Base-by-base conservation (phyloP, 2,888 invertebrate species). In the Entomobrya proxima region DNA sequence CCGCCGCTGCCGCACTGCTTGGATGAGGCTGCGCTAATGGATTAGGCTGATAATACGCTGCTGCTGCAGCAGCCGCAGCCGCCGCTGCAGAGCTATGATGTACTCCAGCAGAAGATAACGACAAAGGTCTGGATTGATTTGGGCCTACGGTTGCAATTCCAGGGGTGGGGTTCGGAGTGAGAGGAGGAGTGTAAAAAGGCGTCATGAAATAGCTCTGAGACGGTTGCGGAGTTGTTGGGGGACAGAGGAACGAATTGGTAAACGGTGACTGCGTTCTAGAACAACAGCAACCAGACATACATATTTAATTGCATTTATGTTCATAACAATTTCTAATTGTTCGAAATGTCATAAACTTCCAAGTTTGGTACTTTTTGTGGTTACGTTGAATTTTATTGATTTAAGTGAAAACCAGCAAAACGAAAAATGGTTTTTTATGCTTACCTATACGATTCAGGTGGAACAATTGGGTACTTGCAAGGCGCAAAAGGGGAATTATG, bases 121-220 rank as follows among this genome's bases (percentile, higher is more conserved):
- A 81, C 69, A 90, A 32, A 21, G 85, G 85, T 47, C 89, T 47
- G 18, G 89, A 81, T 44, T 86, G 88, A 80, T 64, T 79, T 21
- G 77, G 69, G n/a, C 86, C 85, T 13, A 86, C 61, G 9, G 74
- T 67, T 47, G 74, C 80, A 5, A 79, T 13, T 4, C 86, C 86
- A 18, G 88, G 86, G 44, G 86, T 84, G 55, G 86, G 72, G 18
- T 87, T 88, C n/a, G 88, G 89, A 6, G 90, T 89, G 67, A 89
- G 87, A n/a, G 89, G 90, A 21, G 90, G 89, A 2, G 88, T 89
- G 81, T 90, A 90, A 47, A 89, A 90, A 4, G 90, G 90, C 21
- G 89, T 88, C 90, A 90, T 89, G 82, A 89, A 90, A 67, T 89
- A 89, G 58, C 86, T 87, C 52, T 89, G 89, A 9, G 86, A 83